These are phyloP conservation scores for Bombus confusus DNA, from an alignment of 1,140 invertebrate species.

Conservation along the genomic window DNA sequence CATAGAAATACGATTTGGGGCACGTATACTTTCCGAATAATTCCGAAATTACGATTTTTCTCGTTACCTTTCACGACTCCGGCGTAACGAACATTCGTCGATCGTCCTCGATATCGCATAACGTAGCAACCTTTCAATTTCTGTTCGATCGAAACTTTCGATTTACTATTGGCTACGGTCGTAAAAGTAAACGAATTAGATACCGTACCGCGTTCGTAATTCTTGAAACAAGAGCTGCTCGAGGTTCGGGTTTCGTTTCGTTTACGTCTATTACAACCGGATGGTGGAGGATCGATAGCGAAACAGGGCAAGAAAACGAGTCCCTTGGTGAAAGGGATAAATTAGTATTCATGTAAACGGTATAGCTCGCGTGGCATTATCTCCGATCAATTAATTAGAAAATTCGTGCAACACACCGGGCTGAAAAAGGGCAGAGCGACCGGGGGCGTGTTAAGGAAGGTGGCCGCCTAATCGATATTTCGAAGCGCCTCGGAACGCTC, in stretches of 20 bases:
- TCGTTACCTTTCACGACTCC: not conserved
- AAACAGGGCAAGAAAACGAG: not conserved
- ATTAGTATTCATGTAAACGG: constrained; percentile 9
- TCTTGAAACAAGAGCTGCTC: not conserved
- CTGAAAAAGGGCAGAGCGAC: not conserved
- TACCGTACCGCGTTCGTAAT: not conserved
- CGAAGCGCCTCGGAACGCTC: constrained; percentile 18
- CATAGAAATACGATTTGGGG: constrained; percentile 30
- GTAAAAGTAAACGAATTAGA: not conserved
- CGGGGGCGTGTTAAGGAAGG: constrained; percentile 1
- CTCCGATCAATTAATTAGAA: constrained; percentile 43
- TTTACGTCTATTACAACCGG: not conserved
- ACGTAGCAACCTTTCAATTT: not conserved
- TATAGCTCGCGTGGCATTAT: constrained; percentile 19
- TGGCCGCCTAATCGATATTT: constrained; percentile 59
- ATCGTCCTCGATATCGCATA: not conserved
- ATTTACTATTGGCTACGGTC: too few species aligned
- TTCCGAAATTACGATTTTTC: not conserved
- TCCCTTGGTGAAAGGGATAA: constrained; percentile 2
- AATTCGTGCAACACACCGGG: constrained; percentile 6
- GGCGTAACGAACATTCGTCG: not conserved
- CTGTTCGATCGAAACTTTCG: not conserved
- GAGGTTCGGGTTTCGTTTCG: not conserved
- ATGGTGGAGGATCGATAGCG: not conserved
- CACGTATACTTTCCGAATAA: constrained; percentile 34